These are phyloP conservation scores for Rhimphoctona megacephalus DNA, from an alignment of 2,888 invertebrate species.

Conservation along the genomic window DNA sequence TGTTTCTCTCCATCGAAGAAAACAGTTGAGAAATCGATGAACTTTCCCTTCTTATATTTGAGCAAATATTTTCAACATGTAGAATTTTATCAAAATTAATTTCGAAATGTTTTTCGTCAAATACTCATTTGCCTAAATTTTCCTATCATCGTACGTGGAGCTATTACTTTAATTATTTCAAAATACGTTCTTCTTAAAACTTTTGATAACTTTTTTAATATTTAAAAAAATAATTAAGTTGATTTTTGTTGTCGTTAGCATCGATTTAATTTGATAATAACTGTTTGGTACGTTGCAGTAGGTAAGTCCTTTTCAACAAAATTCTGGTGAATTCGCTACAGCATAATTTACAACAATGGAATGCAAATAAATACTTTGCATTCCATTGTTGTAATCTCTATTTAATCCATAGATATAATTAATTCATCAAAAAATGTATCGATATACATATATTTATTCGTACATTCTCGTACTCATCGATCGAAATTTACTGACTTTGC, in stretches of 20 bases:
- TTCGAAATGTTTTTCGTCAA: not conserved
- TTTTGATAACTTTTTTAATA: not conserved
- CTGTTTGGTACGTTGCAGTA: constrained; percentile 46
- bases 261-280: constrained; percentile 23
- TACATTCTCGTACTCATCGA: constrained; percentile 49
- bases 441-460: constrained; percentile 23
- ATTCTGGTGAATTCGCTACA: constrained; percentile 70
- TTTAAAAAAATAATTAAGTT: not conserved
- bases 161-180: not conserved
- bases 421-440: not conserved
- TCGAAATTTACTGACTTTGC: constrained; percentile 82
- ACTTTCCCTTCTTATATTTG: not conserved
- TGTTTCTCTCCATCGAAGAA: not conserved
- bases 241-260: not conserved
- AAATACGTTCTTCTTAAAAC: not conserved
- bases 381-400: constrained; percentile 1
- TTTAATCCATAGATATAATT: not conserved
- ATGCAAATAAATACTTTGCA: not conserved
- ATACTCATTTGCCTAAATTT: not conserved
- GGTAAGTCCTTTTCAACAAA: constrained; percentile 69
- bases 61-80: not conserved
- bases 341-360: no score
- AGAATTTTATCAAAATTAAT: no score
- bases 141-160: not conserved
- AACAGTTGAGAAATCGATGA: no score